Evolutionary conservation across 2,113 vertebrate species (phyloP).

Genomic region (Brachionichthys hirsutus): DNA sequence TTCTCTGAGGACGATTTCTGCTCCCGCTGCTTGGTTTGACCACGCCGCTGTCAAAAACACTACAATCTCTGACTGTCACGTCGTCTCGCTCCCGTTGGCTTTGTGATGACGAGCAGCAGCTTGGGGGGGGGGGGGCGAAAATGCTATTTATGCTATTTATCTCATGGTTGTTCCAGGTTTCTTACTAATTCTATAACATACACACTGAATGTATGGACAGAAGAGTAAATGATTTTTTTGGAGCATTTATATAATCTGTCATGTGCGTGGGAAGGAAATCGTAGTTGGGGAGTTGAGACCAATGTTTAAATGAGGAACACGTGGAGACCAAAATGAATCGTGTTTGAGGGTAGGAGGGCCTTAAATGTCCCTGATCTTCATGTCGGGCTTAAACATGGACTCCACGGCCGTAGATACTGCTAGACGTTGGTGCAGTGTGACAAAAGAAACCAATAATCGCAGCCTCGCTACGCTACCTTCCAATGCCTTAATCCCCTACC

Average conservation of each 20-base stretch:
- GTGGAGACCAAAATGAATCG: constrained; percentile 45
- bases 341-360: constrained; percentile 15
- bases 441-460: constrained; percentile 35
- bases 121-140: constrained; percentile 35
- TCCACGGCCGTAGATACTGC: constrained; percentile 28
- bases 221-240: constrained; percentile 42
- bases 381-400: constrained; percentile 36
- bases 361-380: constrained; percentile 28
- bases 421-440: constrained; percentile 43
- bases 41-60: constrained; percentile 49
- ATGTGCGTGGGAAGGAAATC: constrained; percentile 59
- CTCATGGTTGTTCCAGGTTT: constrained; percentile 63
- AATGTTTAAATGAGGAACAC: constrained; percentile 24
- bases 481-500: constrained; percentile 77
- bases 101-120: constrained; percentile 38
- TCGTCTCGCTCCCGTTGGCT: constrained; percentile 50
- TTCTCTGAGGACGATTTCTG: constrained; percentile 52
- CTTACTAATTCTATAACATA: constrained; percentile 62
- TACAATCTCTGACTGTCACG: constrained; percentile 52
- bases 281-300: constrained; percentile 34
- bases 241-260: constrained; percentile 58
- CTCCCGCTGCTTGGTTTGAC: constrained; percentile 65
- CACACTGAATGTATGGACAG: constrained; percentile 74
- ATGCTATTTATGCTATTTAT: constrained; percentile 74
- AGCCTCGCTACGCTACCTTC: constrained; percentile 64